Evolutionary conservation across 2,888 invertebrate genomes (phyloP).

Genomic region (Amiota mariae): DNA sequence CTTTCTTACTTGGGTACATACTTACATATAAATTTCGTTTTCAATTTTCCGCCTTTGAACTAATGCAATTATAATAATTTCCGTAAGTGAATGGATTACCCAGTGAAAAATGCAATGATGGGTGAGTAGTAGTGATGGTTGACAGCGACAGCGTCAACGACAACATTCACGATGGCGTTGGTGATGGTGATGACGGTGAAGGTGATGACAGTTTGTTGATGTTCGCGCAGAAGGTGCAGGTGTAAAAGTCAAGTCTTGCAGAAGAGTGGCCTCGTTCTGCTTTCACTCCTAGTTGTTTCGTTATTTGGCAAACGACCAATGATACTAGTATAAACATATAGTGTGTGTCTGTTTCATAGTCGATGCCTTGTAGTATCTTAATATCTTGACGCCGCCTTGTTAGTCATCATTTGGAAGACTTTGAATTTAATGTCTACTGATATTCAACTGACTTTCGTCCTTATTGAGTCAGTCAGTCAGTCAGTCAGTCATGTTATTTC

Average conservation of each 20-base stretch:
- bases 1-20: constrained; percentile 45
- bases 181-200: no score
- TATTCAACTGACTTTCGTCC: not conserved
- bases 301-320: constrained; percentile 21
- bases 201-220: no score
- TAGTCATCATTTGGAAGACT: constrained; percentile 4
- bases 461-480: not conserved
- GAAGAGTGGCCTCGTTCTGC: not conserved
- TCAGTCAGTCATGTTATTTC: not conserved
- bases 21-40: no score
- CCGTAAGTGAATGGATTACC: constrained; percentile 59
- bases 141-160: constrained; percentile 4
- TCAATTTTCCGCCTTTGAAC: constrained; percentile 65
- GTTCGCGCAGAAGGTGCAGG: no score
- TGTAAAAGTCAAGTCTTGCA: no score
- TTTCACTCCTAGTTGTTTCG: not conserved
- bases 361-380: not conserved
- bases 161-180: not conserved
- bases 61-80: constrained; percentile 69
- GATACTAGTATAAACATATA: not conserved
- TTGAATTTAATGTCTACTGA: constrained; percentile 17
- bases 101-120: constrained; percentile 37
- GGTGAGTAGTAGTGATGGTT: constrained; percentile 40
- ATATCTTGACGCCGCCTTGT: no score
- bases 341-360: not conserved